Percentiles rank a stretch among this genome's conserved stretches.
phyloP scores from a whole-genome alignment of 2,888 invertebrate genomes.

The Danaus chrysippus region DNA sequence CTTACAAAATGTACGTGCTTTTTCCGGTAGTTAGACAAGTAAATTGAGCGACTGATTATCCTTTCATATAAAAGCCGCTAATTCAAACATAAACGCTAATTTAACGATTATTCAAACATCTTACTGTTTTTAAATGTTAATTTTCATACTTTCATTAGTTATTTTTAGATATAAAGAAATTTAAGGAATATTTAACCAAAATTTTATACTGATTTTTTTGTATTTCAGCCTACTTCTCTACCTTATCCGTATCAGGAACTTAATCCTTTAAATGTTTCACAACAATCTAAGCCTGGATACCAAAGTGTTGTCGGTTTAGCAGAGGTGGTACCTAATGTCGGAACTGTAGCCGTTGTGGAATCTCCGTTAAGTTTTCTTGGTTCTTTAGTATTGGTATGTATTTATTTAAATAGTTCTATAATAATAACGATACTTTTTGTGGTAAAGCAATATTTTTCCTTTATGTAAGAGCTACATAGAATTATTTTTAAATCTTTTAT shows the following conservation, averaged over 20 bases:
- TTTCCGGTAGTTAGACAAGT: slow-evolving; percentile 18
- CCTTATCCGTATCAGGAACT: slow-evolving; percentile 32
- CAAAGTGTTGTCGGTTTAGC: slow-evolving; percentile 8
- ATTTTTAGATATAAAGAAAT: too few relatives aligned
- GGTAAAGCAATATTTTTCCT: too few relatives aligned
- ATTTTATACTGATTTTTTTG: slow-evolving; percentile 7
- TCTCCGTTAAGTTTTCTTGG: slow-evolving; percentile 12
- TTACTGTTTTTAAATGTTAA: not conserved
- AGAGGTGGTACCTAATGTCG: slow-evolving; percentile 8
- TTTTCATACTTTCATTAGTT: too few relatives aligned
- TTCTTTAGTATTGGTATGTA: slow-evolving; percentile 21
- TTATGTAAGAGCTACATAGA: too few relatives aligned
- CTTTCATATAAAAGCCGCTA: slow-evolving; percentile 11
- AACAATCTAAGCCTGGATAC: not conserved
- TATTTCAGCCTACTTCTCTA: slow-evolving; percentile 31
- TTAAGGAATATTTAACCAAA: not conserved
- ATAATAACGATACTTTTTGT: too few relatives aligned
- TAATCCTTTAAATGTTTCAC: slow-evolving; percentile 19
- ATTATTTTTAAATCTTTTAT: slow-evolving; percentile 3
- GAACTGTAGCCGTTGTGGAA: slow-evolving; percentile 1
- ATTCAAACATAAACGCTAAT: slow-evolving; percentile 16
- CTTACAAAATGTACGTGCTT: slow-evolving; percentile 14
- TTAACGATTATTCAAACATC: slow-evolving; percentile 7
- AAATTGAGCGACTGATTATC: slow-evolving; percentile 12
- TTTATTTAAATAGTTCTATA: not conserved